Conservation (phyloP, 2,797 vertebrate species). For the Acestrorhynchus altus region DNA sequence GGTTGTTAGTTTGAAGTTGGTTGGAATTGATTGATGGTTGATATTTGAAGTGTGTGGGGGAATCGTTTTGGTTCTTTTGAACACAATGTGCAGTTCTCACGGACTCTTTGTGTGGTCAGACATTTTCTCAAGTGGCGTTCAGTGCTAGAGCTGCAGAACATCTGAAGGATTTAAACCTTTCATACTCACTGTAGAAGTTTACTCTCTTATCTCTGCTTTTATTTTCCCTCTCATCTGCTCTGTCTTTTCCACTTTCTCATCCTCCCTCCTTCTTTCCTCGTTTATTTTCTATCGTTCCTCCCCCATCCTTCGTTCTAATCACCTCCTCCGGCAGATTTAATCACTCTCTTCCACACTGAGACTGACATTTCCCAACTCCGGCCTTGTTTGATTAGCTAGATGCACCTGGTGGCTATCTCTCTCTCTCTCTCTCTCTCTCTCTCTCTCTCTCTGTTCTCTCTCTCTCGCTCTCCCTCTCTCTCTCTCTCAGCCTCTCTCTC, state of each 20-base stretch:
- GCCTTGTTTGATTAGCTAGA: constrained; percentile 17
- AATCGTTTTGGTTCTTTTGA: not conserved
- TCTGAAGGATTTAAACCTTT: not conserved
- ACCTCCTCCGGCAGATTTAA: constrained; percentile 34
- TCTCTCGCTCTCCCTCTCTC: not conserved
- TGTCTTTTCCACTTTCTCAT: not conserved
- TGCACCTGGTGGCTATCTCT: not conserved
- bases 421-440: not conserved
- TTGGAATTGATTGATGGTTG: too few relatives aligned
- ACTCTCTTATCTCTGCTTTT: not conserved
- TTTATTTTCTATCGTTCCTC: constrained; percentile 17
- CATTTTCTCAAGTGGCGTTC: not conserved
- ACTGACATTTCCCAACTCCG: constrained; percentile 42
- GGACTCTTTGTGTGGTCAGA: not conserved
- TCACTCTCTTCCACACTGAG: constrained; percentile 26
- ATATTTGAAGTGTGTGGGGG: too few relatives aligned
- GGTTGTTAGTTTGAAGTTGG: too few relatives aligned
- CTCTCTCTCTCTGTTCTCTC: not conserved
- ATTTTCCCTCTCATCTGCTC: not conserved
- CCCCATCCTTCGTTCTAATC: constrained; percentile 43
- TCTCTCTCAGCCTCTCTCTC: not conserved
- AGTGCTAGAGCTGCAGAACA: not conserved
- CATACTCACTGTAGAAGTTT: not conserved
- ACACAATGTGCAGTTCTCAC: not conserved
- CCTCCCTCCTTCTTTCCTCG: constrained; percentile 2